phyloP scores from a whole-genome alignment of 1,140 invertebrate species.

The Sipha flava region DNA sequence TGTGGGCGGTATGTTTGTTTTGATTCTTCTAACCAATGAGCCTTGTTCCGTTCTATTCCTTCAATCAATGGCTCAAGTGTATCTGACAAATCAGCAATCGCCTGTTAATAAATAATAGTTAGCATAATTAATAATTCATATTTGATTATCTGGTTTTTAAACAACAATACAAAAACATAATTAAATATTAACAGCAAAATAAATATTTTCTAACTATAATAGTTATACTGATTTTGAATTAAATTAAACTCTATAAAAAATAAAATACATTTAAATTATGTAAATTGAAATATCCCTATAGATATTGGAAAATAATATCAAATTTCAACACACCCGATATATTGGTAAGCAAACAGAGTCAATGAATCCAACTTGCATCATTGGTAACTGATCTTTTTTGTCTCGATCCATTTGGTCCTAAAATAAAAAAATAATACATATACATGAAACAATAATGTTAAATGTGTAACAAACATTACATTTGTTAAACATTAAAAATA shows the following conservation, averaged over 20 bases:
- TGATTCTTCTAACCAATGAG: constrained; percentile 70
- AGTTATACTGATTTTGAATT: no score
- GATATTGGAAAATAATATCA: no score
- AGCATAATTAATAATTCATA: not conserved
- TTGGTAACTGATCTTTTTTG: constrained; percentile 86
- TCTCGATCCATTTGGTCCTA: constrained; percentile 95
- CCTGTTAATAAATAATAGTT: constrained; percentile 47
- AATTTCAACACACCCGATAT: constrained; percentile 75
- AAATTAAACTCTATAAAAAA: no score
- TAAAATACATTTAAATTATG: no score
- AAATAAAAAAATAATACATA: not conserved
- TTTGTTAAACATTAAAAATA: no score
- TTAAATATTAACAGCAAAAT: no score
- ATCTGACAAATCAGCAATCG: constrained; percentile 69
- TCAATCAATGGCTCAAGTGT: constrained; percentile 70
- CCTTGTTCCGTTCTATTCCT: constrained; percentile 72
- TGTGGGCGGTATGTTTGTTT: constrained; percentile 39
- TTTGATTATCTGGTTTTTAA: not conserved
- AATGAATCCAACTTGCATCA: constrained; percentile 95
- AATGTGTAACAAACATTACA: no score
- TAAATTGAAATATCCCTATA: no score
- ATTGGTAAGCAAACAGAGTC: constrained; percentile 92
- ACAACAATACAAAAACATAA: no score
- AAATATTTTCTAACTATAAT: no score
- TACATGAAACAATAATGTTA: no score